Evolutionary conservation across 2,797 vertebrate genomes (phyloP).

Genomic region (Sylvilagus floridanus): DNA sequence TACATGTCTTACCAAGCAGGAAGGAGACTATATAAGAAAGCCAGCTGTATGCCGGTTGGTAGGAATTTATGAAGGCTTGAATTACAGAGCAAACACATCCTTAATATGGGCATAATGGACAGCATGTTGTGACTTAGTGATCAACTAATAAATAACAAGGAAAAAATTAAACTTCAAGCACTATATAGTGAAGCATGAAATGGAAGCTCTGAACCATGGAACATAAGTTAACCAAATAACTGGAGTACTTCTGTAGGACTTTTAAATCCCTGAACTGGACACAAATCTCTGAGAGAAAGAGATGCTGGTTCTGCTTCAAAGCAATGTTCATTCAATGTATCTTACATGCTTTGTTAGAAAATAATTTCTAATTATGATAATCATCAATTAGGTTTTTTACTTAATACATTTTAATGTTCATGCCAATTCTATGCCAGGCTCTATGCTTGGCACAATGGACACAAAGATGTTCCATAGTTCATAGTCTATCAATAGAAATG

Average conservation of each 20-base stretch:
- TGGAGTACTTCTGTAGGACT: not conserved
- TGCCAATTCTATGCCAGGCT: not conserved
- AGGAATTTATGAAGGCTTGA: not conserved
- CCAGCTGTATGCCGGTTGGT: not conserved
- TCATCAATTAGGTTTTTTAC: not conserved
- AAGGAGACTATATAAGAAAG: not conserved
- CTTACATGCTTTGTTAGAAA: not conserved
- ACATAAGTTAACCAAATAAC: not conserved
- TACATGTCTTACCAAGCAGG: not conserved
- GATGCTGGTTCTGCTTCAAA: not conserved
- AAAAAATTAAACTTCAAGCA: not conserved
- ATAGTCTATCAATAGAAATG: not conserved
- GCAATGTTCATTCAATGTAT: not conserved
- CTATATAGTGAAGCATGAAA: not conserved
- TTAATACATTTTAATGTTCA: not conserved
- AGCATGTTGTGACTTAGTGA: not conserved
- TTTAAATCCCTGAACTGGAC: not conserved
- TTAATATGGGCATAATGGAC: not conserved
- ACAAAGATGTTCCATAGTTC: not conserved
- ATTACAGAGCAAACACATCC: not conserved
- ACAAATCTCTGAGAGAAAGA: not conserved
- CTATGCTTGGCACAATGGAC: not conserved
- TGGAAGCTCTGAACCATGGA: not conserved
- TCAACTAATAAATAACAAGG: conserved; percentile 38
- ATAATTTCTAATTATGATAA: not conserved